These are phyloP conservation scores for Salvator merianae DNA, from an alignment of 2,113 vertebrate species.

Conservation along the genomic window DNA sequence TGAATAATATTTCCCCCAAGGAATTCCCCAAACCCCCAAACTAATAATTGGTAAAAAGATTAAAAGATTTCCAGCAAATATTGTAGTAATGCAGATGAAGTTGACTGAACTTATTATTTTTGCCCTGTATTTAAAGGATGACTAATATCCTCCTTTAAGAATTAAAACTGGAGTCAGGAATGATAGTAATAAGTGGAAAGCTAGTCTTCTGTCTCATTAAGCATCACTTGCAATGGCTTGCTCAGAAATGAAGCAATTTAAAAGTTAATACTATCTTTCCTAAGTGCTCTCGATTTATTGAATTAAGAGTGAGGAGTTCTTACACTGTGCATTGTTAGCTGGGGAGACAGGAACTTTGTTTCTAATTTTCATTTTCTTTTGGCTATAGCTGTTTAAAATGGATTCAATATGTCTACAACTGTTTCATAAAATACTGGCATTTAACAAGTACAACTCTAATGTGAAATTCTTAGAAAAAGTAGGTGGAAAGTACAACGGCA, in stretches of 20 bases:
- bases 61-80: too few species aligned
- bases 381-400: conserved; percentile 14
- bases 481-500: conserved; percentile 1
- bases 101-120: not conserved
- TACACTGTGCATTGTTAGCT: not conserved
- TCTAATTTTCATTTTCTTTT: conserved; percentile 8
- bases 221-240: not conserved
- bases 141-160: not conserved
- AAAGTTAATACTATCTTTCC: not conserved
- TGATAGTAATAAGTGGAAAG: not conserved
- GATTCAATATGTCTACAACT: conserved; percentile 18
- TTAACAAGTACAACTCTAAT: conserved; percentile 5
- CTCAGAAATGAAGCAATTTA: not conserved
- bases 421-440: conserved; percentile 16
- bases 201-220: not conserved
- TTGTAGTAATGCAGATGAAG: too few species aligned
- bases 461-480: conserved; percentile 11
- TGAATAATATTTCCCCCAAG: too few species aligned
- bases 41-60: too few species aligned
- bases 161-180: not conserved
- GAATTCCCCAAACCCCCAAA: too few species aligned
- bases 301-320: not conserved
- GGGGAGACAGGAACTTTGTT: not conserved
- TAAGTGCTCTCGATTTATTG: not conserved
- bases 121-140: not conserved